A percentile compares a stretch with the other conserved stretches of the same genome.
Conservation (phyloP, 2,888 invertebrate species). For the Drosophila subsilvestris region DNA sequence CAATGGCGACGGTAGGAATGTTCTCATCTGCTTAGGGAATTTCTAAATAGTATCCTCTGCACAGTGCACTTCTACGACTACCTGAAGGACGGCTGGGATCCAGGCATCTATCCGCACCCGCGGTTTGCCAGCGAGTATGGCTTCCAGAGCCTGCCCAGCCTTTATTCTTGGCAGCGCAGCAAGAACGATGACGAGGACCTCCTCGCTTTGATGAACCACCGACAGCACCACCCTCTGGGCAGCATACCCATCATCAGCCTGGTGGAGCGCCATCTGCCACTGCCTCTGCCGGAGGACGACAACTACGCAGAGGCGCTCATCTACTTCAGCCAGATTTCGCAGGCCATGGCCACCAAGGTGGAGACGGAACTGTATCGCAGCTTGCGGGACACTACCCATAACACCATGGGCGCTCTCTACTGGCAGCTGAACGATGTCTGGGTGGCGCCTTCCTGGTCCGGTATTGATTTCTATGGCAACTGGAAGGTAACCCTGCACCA, state of each 20-base stretch:
- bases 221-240: constrained; percentile 95
- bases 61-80: constrained; percentile 96
- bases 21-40: neutral
- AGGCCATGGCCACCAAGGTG: constrained; percentile 94
- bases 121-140: constrained; percentile 98
- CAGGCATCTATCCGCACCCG: constrained; percentile 90
- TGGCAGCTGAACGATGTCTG: constrained; percentile 99
- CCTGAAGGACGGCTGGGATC: constrained; percentile 91
- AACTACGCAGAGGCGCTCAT: constrained; percentile 88
- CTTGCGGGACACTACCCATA: constrained; percentile 75
- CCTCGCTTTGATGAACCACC: constrained; percentile 88
- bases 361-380: constrained; percentile 94
- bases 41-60: neutral
- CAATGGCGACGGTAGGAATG: constrained; percentile 92
- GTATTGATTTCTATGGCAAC: constrained; percentile 88
- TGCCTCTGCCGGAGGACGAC: constrained; percentile 85
- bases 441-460: constrained; percentile 98
- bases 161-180: constrained; percentile 88
- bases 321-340: constrained; percentile 94
- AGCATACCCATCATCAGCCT: constrained; percentile 87
- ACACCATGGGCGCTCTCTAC: constrained; percentile 98
- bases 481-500: constrained; percentile 79
- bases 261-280: constrained; percentile 87
- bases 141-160: constrained; percentile 93
- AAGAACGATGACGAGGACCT: constrained; percentile 85